phyloP scores from a whole-genome alignment of 1,140 invertebrate species.

The Sitophilus oryzae region DNA sequence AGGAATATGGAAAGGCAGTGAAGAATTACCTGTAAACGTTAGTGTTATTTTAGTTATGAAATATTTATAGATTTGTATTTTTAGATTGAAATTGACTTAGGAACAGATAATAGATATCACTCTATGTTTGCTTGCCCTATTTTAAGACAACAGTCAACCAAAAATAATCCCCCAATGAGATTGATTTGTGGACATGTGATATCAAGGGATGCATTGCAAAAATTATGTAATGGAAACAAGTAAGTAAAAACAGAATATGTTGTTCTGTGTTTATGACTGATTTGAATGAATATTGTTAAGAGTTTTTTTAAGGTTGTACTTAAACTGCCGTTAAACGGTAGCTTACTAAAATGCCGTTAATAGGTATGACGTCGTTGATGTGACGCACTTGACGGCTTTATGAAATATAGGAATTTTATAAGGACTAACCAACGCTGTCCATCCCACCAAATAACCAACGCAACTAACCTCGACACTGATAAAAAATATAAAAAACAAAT shows the following conservation, averaged over 20 bases:
- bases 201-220: conserved; percentile 91
- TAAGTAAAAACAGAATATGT: conserved; percentile 45
- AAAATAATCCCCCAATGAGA: conserved; percentile 95
- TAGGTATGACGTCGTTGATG: too few species aligned
- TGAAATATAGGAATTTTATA: too few species aligned
- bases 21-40: conserved; percentile 83
- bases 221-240: conserved; percentile 90
- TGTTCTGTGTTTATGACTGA: conserved; percentile 10
- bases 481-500: too few species aligned
- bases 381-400: too few species aligned
- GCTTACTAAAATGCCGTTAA: too few species aligned
- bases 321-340: too few species aligned
- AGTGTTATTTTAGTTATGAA: background rate
- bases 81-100: conserved; percentile 88
- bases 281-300: too few species aligned
- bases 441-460: too few species aligned
- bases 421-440: too few species aligned
- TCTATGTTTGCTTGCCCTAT: conserved; percentile 99
- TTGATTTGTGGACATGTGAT: conserved; percentile 97
- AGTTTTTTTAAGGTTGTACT: too few species aligned
- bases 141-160: conserved; percentile 90
- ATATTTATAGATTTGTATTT: conserved; percentile 31
- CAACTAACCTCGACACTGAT: too few species aligned
- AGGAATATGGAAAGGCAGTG: conserved; percentile 90
- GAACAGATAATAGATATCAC: conserved; percentile 84